These are phyloP conservation scores for Amaurobius ferox DNA, from an alignment of 2,888 invertebrate species.

Conservation along the genomic window DNA sequence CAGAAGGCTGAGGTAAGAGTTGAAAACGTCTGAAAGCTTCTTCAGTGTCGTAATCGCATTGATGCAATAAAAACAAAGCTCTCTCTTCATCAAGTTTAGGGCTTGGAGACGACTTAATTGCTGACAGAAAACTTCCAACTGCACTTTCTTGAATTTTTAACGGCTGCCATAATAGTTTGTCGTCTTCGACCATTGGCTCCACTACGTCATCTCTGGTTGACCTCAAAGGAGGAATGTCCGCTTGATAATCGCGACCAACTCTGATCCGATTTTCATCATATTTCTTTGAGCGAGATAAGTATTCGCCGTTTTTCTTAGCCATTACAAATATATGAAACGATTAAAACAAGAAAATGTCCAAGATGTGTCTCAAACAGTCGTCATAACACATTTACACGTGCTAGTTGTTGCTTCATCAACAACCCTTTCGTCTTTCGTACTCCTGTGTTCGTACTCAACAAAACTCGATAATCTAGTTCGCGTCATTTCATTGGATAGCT, in stretches of 20 bases:
- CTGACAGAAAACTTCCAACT: conserved; percentile 3
- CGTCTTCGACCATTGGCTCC: not conserved
- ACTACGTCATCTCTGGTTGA: not conserved
- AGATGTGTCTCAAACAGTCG: too few species aligned
- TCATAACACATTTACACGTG: too few species aligned
- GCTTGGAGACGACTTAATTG: not conserved
- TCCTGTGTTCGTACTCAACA: too few species aligned
- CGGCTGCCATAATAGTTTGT: conserved; percentile 1
- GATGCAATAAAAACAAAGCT: conserved; percentile 16
- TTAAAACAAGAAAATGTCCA: too few species aligned
- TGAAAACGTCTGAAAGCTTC: conserved; percentile 9
- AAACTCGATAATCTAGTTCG: too few species aligned
- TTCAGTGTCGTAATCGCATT: conserved; percentile 12
- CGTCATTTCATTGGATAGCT: too few species aligned
- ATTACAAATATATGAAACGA: too few species aligned
- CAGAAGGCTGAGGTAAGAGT: not conserved
- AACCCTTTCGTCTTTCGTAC: too few species aligned
- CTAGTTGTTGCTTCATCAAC: too few species aligned
- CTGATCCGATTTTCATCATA: not conserved
- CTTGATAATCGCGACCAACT: conserved; percentile 15
- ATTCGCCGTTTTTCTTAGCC: not conserved
- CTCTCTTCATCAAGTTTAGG: conserved; percentile 5
- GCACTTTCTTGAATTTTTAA: not conserved
- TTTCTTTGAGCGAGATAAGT: not conserved
- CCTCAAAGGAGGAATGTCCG: conserved; percentile 1